A percentile compares a stretch with the other conserved stretches of the same genome.
phyloP scores from a whole-genome alignment of 2,113 vertebrate genomes.

The Psophia crepitans region DNA sequence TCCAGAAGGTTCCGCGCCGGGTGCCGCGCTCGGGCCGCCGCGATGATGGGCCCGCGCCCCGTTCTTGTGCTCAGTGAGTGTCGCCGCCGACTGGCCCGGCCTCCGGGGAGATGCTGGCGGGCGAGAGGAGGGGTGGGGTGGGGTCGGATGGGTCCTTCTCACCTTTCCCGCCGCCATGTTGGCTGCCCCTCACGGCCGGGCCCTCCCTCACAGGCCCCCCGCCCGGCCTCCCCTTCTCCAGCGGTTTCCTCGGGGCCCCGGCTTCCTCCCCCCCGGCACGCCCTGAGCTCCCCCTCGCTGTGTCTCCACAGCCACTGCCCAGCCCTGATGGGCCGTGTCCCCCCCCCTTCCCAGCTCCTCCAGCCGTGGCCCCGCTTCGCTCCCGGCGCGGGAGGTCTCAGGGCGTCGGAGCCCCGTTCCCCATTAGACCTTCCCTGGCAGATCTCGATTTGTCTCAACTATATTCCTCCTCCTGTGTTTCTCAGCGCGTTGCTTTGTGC shows the following conservation, averaged over 20 bases:
- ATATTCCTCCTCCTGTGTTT: accelerated
- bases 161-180: background rate
- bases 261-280: too few species aligned
- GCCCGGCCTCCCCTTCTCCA: accelerated
- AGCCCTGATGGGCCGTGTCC: background rate
- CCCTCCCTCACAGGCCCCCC: background rate
- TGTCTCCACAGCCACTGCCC: too few species aligned
- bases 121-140: too few species aligned
- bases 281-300: background rate
- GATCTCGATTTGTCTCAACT: accelerated
- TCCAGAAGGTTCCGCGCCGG: conserved; percentile 76
- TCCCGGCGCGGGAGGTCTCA: too few species aligned
- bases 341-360: accelerated
- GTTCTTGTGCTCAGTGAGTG: conserved; percentile 93
- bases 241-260: accelerated
- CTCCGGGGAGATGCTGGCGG: too few species aligned
- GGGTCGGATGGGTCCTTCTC: too few species aligned
- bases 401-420: too few species aligned
- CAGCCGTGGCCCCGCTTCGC: background rate
- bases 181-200: background rate
- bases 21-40: background rate
- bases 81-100: accelerated
- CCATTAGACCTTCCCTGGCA: background rate
- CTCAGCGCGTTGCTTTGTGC: background rate
- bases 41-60: conserved; percentile 88